phyloP scores from a whole-genome alignment of 1,140 invertebrate genomes.

The Trichomalopsis sarcophagae region DNA sequence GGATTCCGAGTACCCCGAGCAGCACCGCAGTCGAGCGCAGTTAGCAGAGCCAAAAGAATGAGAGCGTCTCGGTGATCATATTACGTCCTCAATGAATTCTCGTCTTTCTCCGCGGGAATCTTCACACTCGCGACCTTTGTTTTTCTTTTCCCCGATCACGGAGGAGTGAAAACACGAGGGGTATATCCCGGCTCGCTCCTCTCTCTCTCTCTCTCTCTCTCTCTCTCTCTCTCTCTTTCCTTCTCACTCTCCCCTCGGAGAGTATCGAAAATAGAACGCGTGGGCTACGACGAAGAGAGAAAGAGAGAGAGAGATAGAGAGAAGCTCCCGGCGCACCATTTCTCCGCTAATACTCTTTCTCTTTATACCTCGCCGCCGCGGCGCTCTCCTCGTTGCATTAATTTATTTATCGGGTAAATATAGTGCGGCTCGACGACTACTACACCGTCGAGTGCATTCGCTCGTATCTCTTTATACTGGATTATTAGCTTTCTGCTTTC shows the following conservation, averaged over 20 bases:
- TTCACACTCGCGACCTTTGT: conserved; percentile 26
- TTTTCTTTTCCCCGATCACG: conserved; percentile 32
- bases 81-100: conserved; percentile 42
- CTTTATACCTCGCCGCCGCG: neutral
- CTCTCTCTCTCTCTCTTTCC: too few species aligned
- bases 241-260: neutral
- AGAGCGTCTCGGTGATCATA: conserved; percentile 4
- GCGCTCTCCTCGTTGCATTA: neutral
- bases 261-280: conserved; percentile 43
- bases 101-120: neutral
- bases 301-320: neutral
- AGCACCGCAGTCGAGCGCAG: neutral
- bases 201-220: too few species aligned
- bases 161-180: neutral
- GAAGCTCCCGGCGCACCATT: neutral
- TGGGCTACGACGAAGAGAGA: conserved; percentile 5
- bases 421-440: neutral
- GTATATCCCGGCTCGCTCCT: neutral
- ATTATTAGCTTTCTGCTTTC: neutral
- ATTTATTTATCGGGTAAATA: conserved; percentile 20
- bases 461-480: neutral
- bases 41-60: neutral
- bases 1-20: too few species aligned
- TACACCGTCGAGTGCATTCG: neutral
- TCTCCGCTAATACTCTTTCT: conserved; percentile 2